phyloP scores from a whole-genome alignment of 2,797 vertebrate genomes.

The Cygnus olor region DNA sequence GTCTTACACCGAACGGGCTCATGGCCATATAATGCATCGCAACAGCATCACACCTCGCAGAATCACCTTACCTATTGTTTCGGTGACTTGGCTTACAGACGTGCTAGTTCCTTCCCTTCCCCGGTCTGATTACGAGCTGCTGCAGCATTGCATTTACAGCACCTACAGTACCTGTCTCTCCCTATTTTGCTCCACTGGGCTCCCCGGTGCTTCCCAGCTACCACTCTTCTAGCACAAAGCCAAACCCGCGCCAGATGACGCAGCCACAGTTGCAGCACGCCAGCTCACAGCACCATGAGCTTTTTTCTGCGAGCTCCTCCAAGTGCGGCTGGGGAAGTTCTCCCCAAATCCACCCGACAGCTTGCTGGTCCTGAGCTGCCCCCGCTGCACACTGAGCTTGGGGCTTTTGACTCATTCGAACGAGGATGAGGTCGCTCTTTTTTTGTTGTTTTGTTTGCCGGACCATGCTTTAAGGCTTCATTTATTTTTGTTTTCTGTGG shows the following conservation, averaged over 20 bases:
- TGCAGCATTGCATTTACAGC: neutral
- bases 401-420: neutral
- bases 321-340: neutral
- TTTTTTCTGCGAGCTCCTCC: neutral
- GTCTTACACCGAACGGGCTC: neutral
- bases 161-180: neutral
- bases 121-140: neutral
- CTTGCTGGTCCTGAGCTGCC: neutral
- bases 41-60: neutral
- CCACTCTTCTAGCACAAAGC: neutral
- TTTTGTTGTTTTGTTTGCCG: neutral
- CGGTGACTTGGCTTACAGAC: neutral
- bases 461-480: neutral
- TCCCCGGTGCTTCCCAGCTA: neutral
- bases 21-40: neutral
- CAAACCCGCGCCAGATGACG: fast-evolving
- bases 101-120: neutral
- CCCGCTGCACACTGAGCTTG: neutral
- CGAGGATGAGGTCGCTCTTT: neutral
- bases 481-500: neutral
- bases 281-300: neutral
- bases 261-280: neutral
- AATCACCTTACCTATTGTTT: neutral
- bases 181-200: neutral
- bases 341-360: neutral